Conservation (phyloP, 2,888 invertebrate genomes). For the Ariolimax columbianus region DNA sequence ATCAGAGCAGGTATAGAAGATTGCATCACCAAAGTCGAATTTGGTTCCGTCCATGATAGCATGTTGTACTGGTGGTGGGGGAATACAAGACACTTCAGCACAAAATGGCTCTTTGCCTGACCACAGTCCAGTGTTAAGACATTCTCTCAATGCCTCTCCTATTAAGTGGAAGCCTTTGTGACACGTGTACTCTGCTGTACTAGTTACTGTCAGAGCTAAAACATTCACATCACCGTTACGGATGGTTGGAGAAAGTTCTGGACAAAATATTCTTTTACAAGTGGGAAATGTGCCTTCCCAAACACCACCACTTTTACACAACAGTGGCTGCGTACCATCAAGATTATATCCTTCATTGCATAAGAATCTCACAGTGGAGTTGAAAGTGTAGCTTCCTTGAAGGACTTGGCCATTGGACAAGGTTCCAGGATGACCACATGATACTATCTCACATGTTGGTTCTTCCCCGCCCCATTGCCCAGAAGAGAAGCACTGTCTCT, state of each 20-base stretch:
- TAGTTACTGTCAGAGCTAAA: constrained; percentile 51
- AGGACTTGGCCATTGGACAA: constrained; percentile 50
- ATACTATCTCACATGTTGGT: constrained; percentile 69
- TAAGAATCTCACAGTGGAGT: constrained; percentile 40
- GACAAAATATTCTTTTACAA: constrained; percentile 71
- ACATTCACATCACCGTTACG: constrained; percentile 60
- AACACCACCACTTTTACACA: constrained; percentile 67
- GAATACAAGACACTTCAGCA: constrained; percentile 62
- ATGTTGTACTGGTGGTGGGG: constrained; percentile 57
- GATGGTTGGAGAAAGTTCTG: constrained; percentile 55
- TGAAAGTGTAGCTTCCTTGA: constrained; percentile 47
- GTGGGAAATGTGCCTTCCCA: constrained; percentile 71
- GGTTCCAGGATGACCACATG: constrained; percentile 56
- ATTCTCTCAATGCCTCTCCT: constrained; percentile 88
- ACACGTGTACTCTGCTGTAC: constrained; percentile 84
- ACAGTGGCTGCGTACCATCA: constrained; percentile 58
- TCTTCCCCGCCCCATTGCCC: constrained; percentile 73
- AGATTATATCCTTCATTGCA: constrained; percentile 58
- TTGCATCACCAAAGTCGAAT: constrained; percentile 48
- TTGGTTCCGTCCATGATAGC: constrained; percentile 56
- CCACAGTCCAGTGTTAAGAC: constrained; percentile 75
- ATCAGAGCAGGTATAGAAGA: constrained; percentile 64
- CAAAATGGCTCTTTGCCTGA: constrained; percentile 67
- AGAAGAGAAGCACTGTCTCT: constrained; percentile 82
- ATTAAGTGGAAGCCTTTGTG: constrained; percentile 92